These are phyloP conservation scores for Gobio occitaniae DNA, from an alignment of 2,797 vertebrate genomes.

Conservation along the genomic window DNA sequence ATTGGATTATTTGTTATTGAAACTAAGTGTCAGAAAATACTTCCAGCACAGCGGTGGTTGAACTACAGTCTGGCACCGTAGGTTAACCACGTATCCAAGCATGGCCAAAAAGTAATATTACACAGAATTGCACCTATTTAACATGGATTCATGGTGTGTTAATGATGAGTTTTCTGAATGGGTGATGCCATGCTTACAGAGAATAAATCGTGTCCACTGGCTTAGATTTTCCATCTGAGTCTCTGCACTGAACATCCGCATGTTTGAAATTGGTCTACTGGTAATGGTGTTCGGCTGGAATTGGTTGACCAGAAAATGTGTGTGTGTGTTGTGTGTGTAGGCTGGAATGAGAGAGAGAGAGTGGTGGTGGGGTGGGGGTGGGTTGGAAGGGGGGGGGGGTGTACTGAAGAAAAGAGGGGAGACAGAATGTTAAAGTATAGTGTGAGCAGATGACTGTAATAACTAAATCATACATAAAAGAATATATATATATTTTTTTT, in stretches of 20 bases:
- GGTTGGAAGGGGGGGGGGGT: too few relatives aligned
- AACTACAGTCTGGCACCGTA: background rate
- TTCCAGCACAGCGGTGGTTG: background rate
- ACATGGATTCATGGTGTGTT: slow-evolving; percentile 4
- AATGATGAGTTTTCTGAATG: slow-evolving; percentile 62
- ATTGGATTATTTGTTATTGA: slow-evolving; percentile 13
- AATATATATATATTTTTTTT: background rate
- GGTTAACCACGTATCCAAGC: slow-evolving; percentile 5
- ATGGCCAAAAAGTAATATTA: slow-evolving; percentile 1
- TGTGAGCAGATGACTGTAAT: background rate
- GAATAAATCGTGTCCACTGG: slow-evolving; percentile 70
- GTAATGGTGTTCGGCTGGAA: slow-evolving; percentile 25
- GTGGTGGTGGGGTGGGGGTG: too few relatives aligned
- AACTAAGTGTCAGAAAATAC: slow-evolving; percentile 18
- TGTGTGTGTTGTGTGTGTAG: slow-evolving; percentile 10
- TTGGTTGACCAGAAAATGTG: slow-evolving; percentile 17
- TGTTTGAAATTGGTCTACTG: slow-evolving; percentile 38
- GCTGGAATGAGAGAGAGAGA: background rate
- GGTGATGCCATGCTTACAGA: slow-evolving; percentile 61
- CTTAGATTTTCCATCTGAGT: slow-evolving; percentile 72
- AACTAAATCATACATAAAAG: background rate
- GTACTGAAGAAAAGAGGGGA: background rate
- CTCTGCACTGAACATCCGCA: slow-evolving; percentile 69
- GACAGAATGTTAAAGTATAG: background rate
- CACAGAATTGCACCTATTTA: slow-evolving; percentile 29